Conservation (phyloP, 2,888 invertebrate genomes). For the Macaria liturata region DNA sequence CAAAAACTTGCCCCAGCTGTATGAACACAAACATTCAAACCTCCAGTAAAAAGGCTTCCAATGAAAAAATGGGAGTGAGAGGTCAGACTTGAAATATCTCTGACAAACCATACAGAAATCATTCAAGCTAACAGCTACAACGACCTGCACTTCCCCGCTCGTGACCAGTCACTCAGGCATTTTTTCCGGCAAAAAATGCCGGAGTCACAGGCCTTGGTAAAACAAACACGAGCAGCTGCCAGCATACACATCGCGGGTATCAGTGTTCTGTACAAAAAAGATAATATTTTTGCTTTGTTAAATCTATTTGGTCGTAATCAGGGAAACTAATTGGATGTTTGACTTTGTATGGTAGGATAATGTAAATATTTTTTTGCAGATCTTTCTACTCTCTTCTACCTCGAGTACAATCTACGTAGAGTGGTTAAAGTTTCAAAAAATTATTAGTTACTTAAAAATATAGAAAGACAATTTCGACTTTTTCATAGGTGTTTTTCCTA, state of each 20-base stretch:
- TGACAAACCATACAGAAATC: constrained; percentile 65
- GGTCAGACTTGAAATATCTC: constrained; percentile 59
- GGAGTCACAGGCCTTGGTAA: constrained; percentile 41
- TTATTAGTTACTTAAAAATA: no score
- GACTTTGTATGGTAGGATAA: no score
- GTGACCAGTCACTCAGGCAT: constrained; percentile 63
- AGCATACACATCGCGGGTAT: constrained; percentile 13
- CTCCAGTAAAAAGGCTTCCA: constrained; percentile 15
- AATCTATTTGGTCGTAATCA: no score
- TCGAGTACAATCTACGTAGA: no score
- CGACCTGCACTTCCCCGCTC: constrained; percentile 63
- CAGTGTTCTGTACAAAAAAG: constrained; percentile 17
- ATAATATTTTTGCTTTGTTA: not conserved
- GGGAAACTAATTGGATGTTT: no score
- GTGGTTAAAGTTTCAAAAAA: no score
- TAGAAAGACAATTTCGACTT: no score
- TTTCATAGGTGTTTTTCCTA: no score
- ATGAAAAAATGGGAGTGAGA: constrained; percentile 32
- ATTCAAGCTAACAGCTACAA: constrained; percentile 71
- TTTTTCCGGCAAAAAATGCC: constrained; percentile 53
- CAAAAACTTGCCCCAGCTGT: not conserved
- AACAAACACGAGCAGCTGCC: constrained; percentile 44
- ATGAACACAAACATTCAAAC: constrained; percentile 16
- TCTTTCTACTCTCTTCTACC: no score
- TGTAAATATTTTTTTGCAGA: no score